A percentile compares a stretch with the other conserved stretches of the same genome.
phyloP scores from a whole-genome alignment of 2,888 invertebrate species.

The Podotricha telesiphe region DNA sequence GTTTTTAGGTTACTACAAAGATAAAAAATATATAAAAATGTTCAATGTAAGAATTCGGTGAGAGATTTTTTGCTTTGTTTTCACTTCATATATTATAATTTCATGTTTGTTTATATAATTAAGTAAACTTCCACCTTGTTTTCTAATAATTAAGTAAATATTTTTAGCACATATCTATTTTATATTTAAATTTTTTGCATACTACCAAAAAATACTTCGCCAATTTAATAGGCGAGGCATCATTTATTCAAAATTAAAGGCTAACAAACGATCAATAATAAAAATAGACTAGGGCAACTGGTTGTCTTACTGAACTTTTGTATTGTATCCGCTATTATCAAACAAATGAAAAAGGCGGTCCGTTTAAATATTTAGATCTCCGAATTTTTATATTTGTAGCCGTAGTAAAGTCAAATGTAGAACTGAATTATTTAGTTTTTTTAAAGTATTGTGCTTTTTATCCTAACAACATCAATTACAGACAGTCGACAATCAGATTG shows the following conservation, averaged over 20 bases:
- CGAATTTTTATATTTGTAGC: neutral
- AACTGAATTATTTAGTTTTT: neutral
- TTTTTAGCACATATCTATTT: neutral
- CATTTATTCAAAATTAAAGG: neutral
- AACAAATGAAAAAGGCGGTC: neutral
- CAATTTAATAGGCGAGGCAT: neutral
- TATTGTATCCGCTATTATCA: neutral
- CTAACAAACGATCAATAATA: neutral
- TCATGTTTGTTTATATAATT: neutral
- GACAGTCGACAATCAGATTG: conserved; percentile 59
- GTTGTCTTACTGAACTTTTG: neutral
- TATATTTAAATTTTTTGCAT: neutral
- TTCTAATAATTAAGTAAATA: neutral
- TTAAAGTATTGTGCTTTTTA: conserved; percentile 15
- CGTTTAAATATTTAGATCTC: neutral
- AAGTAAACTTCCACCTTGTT: neutral
- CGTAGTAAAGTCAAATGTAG: neutral
- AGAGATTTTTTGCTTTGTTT: neutral
- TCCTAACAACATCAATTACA: conserved; percentile 51
- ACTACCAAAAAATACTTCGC: no score
- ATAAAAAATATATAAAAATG: conserved; percentile 6
- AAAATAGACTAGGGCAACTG: neutral
- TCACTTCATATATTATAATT: neutral
- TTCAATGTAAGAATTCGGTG: neutral
- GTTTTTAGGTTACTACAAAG: conserved; percentile 24